These are phyloP conservation scores for Zosterops pallidus DNA, from an alignment of 2,113 vertebrate species.

Conservation along the genomic window DNA sequence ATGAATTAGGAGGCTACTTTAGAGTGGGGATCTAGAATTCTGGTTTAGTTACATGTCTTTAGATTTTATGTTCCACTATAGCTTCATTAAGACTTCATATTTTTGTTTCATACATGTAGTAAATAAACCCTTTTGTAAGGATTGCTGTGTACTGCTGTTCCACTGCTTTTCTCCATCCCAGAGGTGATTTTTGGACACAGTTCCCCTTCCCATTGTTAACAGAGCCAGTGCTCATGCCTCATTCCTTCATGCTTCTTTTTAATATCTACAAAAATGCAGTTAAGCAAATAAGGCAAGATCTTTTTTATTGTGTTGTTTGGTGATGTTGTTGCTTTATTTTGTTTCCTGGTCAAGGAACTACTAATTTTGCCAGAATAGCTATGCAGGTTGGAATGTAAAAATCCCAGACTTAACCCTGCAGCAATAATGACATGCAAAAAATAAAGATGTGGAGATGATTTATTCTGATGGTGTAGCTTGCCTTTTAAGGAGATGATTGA, in stretches of 20 bases:
- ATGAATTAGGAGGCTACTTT: neutral
- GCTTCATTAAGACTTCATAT: neutral
- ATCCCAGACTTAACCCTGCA: constrained; percentile 16
- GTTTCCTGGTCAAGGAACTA: constrained; percentile 3
- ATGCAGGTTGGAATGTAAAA: constrained; percentile 33
- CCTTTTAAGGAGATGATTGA: constrained; percentile 52
- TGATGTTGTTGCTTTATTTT: neutral
- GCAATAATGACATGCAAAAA: constrained; percentile 9
- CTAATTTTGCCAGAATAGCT: constrained; percentile 3
- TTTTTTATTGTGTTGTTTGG: neutral
- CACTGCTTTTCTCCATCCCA: neutral
- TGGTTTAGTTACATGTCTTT: neutral
- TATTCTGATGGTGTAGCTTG: constrained; percentile 24
- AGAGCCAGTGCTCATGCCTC: neutral
- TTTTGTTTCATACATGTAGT: neutral
- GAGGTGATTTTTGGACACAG: neutral
- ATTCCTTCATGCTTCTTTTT: neutral
- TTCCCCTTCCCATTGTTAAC: neutral
- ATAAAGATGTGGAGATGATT: constrained; percentile 18
- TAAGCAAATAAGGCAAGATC: neutral
- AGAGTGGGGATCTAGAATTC: neutral
- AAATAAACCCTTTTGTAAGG: neutral
- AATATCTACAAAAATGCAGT: neutral
- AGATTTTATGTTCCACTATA: neutral
- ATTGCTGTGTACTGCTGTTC: neutral